These are phyloP conservation scores for Gymnothorax javanicus DNA, from an alignment of 2,797 vertebrate species.

Conservation along the genomic window DNA sequence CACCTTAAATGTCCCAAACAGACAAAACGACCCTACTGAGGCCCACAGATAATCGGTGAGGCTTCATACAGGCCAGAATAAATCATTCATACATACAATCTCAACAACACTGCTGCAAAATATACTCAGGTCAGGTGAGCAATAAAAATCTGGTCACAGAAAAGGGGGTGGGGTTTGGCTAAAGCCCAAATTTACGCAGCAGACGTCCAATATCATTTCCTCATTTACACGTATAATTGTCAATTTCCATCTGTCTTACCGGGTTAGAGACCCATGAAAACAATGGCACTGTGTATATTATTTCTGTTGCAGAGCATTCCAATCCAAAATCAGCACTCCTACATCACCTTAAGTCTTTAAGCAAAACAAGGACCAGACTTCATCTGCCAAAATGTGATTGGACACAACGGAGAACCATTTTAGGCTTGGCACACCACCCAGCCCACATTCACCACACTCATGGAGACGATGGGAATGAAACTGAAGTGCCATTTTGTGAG, in stretches of 20 bases:
- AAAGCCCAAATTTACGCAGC: background rate
- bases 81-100: background rate
- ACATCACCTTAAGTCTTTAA: background rate
- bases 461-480: background rate
- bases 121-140: background rate
- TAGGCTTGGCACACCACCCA: background rate
- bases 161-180: background rate
- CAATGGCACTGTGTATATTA: background rate
- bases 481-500: constrained; percentile 22
- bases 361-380: background rate
- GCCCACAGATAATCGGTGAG: background rate
- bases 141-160: background rate
- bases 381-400: background rate
- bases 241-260: background rate
- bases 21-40: background rate
- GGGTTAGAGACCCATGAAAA: background rate
- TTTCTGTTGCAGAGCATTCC: background rate
- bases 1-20: no score
- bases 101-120: background rate
- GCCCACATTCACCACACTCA: background rate
- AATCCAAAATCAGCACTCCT: background rate
- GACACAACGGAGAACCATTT: background rate
- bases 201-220: no score
- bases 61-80: background rate
- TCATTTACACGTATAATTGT: no score